Percentiles rank a stretch among this genome's conserved stretches.
Evolutionary conservation across 2,888 invertebrate genomes (phyloP).

Genomic region (Pyrgus malvae): DNA sequence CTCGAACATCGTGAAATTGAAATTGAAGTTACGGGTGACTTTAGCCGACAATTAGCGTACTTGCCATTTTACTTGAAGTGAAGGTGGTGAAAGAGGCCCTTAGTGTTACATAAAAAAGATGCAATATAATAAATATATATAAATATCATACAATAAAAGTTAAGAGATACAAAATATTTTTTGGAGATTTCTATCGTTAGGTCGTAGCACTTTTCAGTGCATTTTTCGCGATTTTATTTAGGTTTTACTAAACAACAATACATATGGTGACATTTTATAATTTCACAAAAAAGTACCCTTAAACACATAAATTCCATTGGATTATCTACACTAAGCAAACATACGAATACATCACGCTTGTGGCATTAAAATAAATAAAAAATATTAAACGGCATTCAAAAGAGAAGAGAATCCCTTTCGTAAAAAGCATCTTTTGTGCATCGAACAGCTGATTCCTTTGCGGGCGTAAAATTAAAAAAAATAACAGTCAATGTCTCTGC

Average conservation of each 20-base stretch:
- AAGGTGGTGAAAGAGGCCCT: too few relatives aligned
- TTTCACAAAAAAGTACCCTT: neutral
- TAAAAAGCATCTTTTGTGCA: conserved; percentile 25
- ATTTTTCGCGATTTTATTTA: too few relatives aligned
- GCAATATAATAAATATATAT: too few relatives aligned
- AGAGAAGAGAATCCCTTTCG: conserved; percentile 34
- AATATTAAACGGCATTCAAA: conserved; percentile 29
- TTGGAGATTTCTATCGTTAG: too few relatives aligned
- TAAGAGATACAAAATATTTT: too few relatives aligned
- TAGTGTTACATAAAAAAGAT: too few relatives aligned
- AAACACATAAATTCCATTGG: conserved; percentile 1
- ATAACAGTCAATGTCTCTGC: conserved; percentile 8
- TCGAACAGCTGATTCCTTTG: conserved; percentile 20
- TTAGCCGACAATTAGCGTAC: too few relatives aligned
- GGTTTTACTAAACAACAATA: neutral
- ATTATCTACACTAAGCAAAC: conserved; percentile 17
- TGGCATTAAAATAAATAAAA: conserved; percentile 18
- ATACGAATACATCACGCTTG: conserved; percentile 1
- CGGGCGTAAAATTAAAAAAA: conserved; percentile 26
- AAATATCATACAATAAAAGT: too few relatives aligned
- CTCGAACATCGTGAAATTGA: too few relatives aligned
- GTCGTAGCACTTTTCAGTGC: too few relatives aligned
- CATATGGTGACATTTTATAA: neutral
- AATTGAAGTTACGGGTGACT: too few relatives aligned
- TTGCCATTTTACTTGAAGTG: too few relatives aligned